Base-by-base conservation (phyloP, 1,140 invertebrate genomes). In the Heliconius congener region DNA sequence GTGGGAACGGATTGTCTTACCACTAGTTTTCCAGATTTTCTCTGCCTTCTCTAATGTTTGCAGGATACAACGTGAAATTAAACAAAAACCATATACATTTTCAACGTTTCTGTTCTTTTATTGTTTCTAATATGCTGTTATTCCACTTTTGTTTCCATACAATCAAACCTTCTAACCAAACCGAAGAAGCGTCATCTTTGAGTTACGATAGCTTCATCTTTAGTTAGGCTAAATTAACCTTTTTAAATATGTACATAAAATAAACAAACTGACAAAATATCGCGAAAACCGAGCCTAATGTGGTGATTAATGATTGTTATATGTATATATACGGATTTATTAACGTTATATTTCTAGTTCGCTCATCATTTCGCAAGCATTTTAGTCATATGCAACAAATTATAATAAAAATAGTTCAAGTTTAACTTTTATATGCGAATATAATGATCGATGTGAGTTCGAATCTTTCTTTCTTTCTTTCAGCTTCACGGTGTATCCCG, bases 221-320 rank as follows among this genome's bases (percentile, higher is more conserved):
- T 60, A 23, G 0, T n/a, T 60, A 37, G 8, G 8, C 34, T 37
- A 37, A 37, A 60, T 60, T 60, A 60, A 60, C 55, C 55, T 60
- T 60, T 23, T 23, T n/a, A 57, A 11, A 27, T 60, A 60, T 60
- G 8, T 60, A 23, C 2, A 57, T 8, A 60, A 23, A 9, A n/a
- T 60, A 60, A n/a, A 52, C 8, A 60, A 60, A 23, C 18, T 60
- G n/a, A 60, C 55, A 60, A 60, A 60, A 60, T 27, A 60, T 23
- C 55, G 19, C 55, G n/a, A 23, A 19, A 60, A 11, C 55, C 55
- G 55, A 27, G n/a, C 55, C 55, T 60, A 60, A 60, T 9, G 23
- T 60, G 55, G 55, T 60, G 55, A 60, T 60, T 60, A 60, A 60
- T 60, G 55, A 23, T 60, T n/a, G 23, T 60, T 60, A 60, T 60